Base-by-base conservation (phyloP, 2,888 invertebrate genomes). In the Eupithecia subfuscata region DNA sequence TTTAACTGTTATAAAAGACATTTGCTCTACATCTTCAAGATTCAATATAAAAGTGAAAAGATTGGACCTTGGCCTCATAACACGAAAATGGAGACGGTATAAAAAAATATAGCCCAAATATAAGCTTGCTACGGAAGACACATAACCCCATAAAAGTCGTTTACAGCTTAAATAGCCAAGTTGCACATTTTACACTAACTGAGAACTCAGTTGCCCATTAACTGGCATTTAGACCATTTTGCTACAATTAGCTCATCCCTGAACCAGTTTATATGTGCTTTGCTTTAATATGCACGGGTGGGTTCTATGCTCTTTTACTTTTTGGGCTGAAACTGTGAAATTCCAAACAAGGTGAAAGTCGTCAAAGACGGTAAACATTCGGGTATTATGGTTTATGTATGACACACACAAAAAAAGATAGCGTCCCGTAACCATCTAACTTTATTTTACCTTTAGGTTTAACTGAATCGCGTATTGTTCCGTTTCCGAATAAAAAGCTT, bases 111-210 rank as follows among this genome's bases (percentile, higher is more conserved):
- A 81, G 78, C 81, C 80, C 79, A 79, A 84, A 25, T 16, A 18
- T 34, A 34, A 64, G 18, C 30, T 18, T 84, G 82, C 83, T 84
- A 82, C 81, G 78, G 81, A 83, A 84, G 83, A 85, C 81, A 82
- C 82, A 86, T 82, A 79, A 84, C 77, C 81, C 86, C 84, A 85
- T 88, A 88, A 88, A 88, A 86, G 86, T 85, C 85, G 85, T 89
- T 60, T 88, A 88, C 82, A 82, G 86, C 84, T 85, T 85, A 87
- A 87, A 88, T 88, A 84, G 81, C 84, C 82, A 80, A 82, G 82
- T 84, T 84, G 81, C 83, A 78, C 77, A 78, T 78, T 76, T 78
- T 81, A 84, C 85, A 79, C 80, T 82, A 83, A 84, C 85, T 83
- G 83, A 81, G 83, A 79, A 82, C 82, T 76, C 73, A 40, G 76